Conservation (phyloP, 2,888 invertebrate genomes). For the Stomorhina lunata region DNA sequence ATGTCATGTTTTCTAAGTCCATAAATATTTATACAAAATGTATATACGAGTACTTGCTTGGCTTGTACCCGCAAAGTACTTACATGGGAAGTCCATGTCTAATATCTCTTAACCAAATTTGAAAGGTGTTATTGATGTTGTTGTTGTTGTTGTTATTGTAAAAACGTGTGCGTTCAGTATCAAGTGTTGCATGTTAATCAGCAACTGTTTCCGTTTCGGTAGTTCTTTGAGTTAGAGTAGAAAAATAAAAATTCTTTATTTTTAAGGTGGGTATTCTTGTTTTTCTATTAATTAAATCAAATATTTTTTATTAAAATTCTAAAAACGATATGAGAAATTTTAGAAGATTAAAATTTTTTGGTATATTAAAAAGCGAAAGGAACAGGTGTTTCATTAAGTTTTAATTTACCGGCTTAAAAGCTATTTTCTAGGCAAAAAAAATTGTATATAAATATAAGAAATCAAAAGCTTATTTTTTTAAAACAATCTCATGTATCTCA, state of each 20-base stretch:
- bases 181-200: slow-evolving; percentile 68
- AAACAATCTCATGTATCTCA: no score
- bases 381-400: no score
- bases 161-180: slow-evolving; percentile 28
- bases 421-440: no score
- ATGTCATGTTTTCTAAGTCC: slow-evolving; percentile 11
- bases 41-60: not conserved
- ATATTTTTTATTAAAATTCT: no score
- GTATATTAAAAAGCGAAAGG: no score
- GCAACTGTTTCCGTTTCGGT: slow-evolving; percentile 65
- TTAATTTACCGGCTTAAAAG: no score
- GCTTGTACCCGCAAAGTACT: not conserved
- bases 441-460: no score
- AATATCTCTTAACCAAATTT: not conserved
- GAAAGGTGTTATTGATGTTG: slow-evolving; percentile 12
- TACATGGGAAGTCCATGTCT: not conserved
- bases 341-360: no score
- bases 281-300: no score
- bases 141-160: not conserved
- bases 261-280: no score
- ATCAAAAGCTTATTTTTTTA: no score
- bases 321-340: no score
- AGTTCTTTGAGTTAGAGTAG: slow-evolving; percentile 29
- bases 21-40: slow-evolving; percentile 6
- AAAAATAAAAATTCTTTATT: not conserved